These are phyloP conservation scores for Chrysomallon squamiferum DNA, from an alignment of 1,140 invertebrate genomes.

Conservation along the genomic window DNA sequence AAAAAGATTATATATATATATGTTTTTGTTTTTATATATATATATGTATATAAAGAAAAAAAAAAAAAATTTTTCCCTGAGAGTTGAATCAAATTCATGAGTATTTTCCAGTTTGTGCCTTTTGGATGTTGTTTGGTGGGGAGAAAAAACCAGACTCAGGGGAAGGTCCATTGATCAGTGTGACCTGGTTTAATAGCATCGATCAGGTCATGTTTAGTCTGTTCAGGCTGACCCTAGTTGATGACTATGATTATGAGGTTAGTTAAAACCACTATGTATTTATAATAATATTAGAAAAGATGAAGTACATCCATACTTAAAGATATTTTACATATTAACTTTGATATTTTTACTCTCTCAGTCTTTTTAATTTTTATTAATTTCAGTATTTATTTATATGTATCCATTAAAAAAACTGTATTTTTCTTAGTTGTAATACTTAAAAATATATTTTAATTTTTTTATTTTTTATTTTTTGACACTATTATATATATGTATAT, in stretches of 20 bases:
- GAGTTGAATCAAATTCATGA: neutral
- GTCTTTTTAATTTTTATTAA: conserved; percentile 1
- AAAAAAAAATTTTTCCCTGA: too few species aligned
- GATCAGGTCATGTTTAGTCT: conserved; percentile 48
- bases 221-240: conserved; percentile 57
- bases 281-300: neutral
- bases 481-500: too few species aligned
- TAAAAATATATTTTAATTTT: too few species aligned
- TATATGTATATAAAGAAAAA: too few species aligned
- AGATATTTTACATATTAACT: too few species aligned
- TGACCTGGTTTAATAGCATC: conserved; percentile 36
- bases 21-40: too few species aligned
- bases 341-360: neutral
- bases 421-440: too few species aligned
- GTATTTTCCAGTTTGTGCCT: conserved; percentile 53
- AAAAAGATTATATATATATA: too few species aligned
- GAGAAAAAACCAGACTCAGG: conserved; percentile 26
- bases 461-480: conserved; percentile 42
- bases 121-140: conserved; percentile 61
- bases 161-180: conserved; percentile 30
- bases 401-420: neutral
- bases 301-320: too few species aligned
- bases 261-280: conserved; percentile 11
- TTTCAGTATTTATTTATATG: too few species aligned
- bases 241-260: conserved; percentile 60